Base-by-base conservation (phyloP, 2,113 vertebrate genomes). In the Kryptolebias marmoratus region DNA sequence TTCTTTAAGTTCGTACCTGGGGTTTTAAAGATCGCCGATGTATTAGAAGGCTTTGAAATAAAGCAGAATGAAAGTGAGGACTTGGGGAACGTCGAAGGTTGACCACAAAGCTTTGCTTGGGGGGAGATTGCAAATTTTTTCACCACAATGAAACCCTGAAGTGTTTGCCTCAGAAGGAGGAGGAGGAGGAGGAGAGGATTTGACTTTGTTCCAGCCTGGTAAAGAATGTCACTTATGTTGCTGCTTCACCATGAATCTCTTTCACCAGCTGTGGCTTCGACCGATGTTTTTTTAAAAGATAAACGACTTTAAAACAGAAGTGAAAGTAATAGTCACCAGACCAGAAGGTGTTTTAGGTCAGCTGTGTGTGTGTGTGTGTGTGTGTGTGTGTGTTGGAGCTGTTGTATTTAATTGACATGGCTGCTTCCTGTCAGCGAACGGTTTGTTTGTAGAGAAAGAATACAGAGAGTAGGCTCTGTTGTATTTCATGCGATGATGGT, bases 251-350 rank as follows among this genome's bases (percentile, higher is more conserved):
- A 0, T 45, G 27, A 55, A 36, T 9, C 11, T 59, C 49, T 50
- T 50, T 47, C 62, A n/a, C 3, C 53, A 73, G 71, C 57, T 79
- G 71, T 54, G 57, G 48, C 14, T 31, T 57, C 2, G 15, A 28
- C 22, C 1, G 15, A 55, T 18, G 39, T 9, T 42, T 42, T 10
- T 36, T n/a, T 1, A 1, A 30, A 0, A 3, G 30, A 27, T 12
- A 32, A 70, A 61, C 36, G 5, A 0, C 6, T 44, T 16, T 4
- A 12, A 69, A 68, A 66, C 58, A 66, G 84, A 88, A 88, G 63
- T 81, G 79, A 81, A 83, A 82, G 69, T 62, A 55, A 81, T 55
- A 72, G 71, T 75, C 70, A 64, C 44, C 36, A 31, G 70, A 58
- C 60, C 60, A 44, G 10, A 64, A 64, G 47, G 2, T 67, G 53